Evolutionary conservation across 2,113 vertebrate genomes (phyloP), one percentile per base, ranked within the genome.

Genomic region (Scomber scombrus): DNA sequence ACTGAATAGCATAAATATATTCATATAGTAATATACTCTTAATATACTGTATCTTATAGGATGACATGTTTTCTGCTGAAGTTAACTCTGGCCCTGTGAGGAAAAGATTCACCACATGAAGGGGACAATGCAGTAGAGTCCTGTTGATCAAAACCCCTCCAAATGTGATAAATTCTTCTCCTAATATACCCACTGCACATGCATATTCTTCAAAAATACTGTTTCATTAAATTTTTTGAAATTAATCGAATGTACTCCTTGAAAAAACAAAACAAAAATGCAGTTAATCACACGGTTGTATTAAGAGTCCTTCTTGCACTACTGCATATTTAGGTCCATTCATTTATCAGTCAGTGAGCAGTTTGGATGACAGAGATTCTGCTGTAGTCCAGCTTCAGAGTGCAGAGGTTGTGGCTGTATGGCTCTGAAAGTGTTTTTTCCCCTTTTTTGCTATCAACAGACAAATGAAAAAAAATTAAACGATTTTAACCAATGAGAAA

Each of bases 1-100:
- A 87, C 84, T 84, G 73, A 88, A 81, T 93, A 93, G 88, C 92
- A 92, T 94, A 92, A 91, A 93, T 94, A 93, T 90, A 89, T 86
- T 84, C 65, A 87, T 92, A 91, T 92, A 90, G 83, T 88, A 83
- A 92, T 93, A 92, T 92, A 93, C 74, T 93, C 76, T 91, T 90
- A 85, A 90, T 87, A 92, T 91, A 85, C 83, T 86, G 74, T 85
- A 71, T 90, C 60, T 88, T 82, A 87, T 90, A 87, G 57, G 55
- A 82, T 91, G 90, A 89, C 64, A 81, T 91, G 79, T 76, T 73
- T 26, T 93, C 79, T 83, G 71, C 70, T 88, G 55, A 83, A 51
- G 64, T 88, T 80, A 88, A 82, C 84, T 91, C 87, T 89, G 89
- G 81, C 88, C 82, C 81, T 82, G 84, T 61, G 70, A 80, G 73